Evolutionary conservation across 2,888 invertebrate genomes (phyloP).

Genomic region (Himalopsyche kuldschensis): DNA sequence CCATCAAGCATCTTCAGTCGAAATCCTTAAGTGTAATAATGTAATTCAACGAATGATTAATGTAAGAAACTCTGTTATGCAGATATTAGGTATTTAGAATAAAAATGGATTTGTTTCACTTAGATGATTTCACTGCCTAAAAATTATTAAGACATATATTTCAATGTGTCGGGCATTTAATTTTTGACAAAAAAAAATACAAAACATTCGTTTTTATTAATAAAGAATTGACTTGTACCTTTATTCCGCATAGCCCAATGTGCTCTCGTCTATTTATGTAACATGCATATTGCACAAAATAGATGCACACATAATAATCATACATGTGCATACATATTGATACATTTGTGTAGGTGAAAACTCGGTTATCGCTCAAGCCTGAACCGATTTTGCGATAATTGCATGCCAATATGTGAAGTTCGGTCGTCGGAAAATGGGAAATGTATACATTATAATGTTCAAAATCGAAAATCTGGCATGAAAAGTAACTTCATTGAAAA

Average conservation of each 20-base stretch:
- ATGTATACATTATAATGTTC: background rate
- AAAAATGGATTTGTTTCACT: too few species aligned
- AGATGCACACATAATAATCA: too few species aligned
- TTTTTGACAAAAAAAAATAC: too few species aligned
- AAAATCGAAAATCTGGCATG: background rate
- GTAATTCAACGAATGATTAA: too few species aligned
- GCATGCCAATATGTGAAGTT: background rate
- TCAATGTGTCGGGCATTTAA: too few species aligned
- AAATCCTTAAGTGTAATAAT: too few species aligned
- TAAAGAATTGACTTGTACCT: background rate
- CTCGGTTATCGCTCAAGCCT: background rate
- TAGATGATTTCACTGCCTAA: too few species aligned
- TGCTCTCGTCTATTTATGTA: background rate
- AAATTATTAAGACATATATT: too few species aligned
- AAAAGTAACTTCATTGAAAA: background rate
- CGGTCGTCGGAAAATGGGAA: background rate
- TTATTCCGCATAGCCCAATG: background rate
- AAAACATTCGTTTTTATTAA: too few species aligned
- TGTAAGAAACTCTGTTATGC: too few species aligned
- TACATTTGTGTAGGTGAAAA: background rate
- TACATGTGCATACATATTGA: background rate
- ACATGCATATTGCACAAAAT: background rate
- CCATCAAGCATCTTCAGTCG: too few species aligned
- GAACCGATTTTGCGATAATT: background rate
- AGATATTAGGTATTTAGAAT: too few species aligned